Conservation (phyloP, 2,888 invertebrate species). For the Diaprepes abbreviatus region DNA sequence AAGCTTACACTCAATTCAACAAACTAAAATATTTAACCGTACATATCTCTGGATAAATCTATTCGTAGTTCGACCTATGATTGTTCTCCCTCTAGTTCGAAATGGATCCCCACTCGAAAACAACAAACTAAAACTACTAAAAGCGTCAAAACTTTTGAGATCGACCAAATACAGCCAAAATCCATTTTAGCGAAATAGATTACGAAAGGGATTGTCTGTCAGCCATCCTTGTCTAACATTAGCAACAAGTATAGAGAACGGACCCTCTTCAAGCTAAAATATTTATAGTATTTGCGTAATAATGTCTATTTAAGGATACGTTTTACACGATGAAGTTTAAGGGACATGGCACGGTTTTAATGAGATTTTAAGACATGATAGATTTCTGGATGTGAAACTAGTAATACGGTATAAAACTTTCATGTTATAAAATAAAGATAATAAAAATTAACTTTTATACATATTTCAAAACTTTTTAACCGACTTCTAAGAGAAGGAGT, state of each 20-base stretch:
- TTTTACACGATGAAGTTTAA: not conserved
- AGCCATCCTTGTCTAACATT: constrained; percentile 21
- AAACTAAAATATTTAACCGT: not conserved
- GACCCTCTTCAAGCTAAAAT: constrained; percentile 39
- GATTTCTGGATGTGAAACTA: no score
- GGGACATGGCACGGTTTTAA: constrained; percentile 1
- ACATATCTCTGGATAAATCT: constrained; percentile 7
- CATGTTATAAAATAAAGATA: no score
- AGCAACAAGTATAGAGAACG: constrained; percentile 30
- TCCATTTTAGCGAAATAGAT: constrained; percentile 42
- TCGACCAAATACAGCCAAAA: constrained; percentile 40
- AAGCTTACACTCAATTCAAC: no score
- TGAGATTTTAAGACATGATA: not conserved
- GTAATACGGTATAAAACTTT: no score
- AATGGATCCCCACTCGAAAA: constrained; percentile 22
- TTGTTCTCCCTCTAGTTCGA: constrained; percentile 22
- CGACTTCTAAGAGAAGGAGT: no score
- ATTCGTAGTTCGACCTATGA: not conserved
- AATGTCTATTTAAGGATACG: constrained; percentile 4
- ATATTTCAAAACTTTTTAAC: no score
- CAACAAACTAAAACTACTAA: constrained; percentile 33
- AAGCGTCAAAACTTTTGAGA: constrained; percentile 38
- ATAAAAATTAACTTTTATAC: no score
- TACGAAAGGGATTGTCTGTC: constrained; percentile 25
- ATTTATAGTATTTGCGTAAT: constrained; percentile 27